Conservation (phyloP, 2,888 invertebrate species). For the Polymixis lichenea region DNA sequence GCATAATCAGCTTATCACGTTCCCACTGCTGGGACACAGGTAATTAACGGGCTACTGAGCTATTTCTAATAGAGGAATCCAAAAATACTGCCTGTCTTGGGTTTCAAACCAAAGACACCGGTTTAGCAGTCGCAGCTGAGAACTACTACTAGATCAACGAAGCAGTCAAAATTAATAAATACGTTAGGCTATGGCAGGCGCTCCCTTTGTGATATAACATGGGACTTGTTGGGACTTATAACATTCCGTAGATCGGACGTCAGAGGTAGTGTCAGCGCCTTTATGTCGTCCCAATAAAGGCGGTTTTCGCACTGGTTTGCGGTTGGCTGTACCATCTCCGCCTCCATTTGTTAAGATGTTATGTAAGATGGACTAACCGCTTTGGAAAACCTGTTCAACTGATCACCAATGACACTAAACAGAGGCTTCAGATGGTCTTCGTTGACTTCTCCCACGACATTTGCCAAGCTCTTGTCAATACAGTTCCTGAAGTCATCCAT, state of each 20-base stretch:
- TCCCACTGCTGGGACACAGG: background rate
- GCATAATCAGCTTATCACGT: no score
- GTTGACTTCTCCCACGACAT: conserved; percentile 77
- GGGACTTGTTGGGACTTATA: background rate
- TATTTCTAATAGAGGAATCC: background rate
- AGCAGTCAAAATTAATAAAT: background rate
- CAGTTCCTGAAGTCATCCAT: conserved; percentile 80
- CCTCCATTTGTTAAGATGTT: background rate
- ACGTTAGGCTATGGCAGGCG: background rate
- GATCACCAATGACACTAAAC: conserved; percentile 79
- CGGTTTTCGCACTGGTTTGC: background rate
- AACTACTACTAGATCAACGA: background rate
- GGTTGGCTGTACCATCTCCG: background rate
- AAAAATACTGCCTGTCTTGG: background rate
- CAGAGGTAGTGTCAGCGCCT: background rate
- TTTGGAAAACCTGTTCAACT: conserved; percentile 80
- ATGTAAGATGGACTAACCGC: conserved; percentile 25
- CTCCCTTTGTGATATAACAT: background rate
- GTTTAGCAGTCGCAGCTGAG: background rate
- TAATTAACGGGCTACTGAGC: background rate
- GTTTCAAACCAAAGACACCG: background rate
- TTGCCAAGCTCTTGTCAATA: conserved; percentile 79
- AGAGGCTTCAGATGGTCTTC: conserved; percentile 82
- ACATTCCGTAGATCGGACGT: background rate
- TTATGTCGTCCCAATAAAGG: background rate